Percentiles rank a stretch among this genome's conserved stretches.
These are phyloP conservation scores for Synaphobranchus kaupii DNA, from an alignment of 2,797 vertebrate species.

Conservation along the genomic window DNA sequence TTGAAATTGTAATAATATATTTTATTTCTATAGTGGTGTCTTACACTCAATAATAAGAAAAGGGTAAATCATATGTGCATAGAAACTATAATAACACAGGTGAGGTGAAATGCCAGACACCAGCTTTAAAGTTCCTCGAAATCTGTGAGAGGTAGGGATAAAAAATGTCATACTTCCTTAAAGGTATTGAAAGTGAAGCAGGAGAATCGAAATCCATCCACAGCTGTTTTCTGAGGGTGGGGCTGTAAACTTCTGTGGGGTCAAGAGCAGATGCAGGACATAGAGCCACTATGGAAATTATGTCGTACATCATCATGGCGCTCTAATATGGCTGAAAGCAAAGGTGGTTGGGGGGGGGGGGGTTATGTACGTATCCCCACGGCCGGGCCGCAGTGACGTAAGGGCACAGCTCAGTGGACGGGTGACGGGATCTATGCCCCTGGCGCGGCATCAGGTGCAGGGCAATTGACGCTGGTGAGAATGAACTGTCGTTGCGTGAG, in stretches of 20 bases:
- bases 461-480: not conserved
- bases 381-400: not conserved
- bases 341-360: not conserved
- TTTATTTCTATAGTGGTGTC: not conserved
- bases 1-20: not conserved
- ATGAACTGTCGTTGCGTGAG: not conserved
- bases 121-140: not conserved
- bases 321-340: not conserved
- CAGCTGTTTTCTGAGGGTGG: too few relatives aligned
- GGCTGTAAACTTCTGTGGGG: not conserved
- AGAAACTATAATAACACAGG: not conserved
- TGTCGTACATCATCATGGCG: not conserved
- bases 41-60: not conserved
- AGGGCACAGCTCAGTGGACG: conserved; percentile 10
- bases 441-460: not conserved
- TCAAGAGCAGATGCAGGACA: not conserved
- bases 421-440: not conserved
- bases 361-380: not conserved
- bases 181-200: not conserved
- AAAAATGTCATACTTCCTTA: not conserved
- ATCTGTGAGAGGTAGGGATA: not conserved
- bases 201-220: not conserved
- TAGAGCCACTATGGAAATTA: not conserved
- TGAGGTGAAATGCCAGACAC: not conserved
- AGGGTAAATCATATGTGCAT: not conserved